phyloP scores from a whole-genome alignment of 2,797 vertebrate species.

The Silurus lanzhouensis region DNA sequence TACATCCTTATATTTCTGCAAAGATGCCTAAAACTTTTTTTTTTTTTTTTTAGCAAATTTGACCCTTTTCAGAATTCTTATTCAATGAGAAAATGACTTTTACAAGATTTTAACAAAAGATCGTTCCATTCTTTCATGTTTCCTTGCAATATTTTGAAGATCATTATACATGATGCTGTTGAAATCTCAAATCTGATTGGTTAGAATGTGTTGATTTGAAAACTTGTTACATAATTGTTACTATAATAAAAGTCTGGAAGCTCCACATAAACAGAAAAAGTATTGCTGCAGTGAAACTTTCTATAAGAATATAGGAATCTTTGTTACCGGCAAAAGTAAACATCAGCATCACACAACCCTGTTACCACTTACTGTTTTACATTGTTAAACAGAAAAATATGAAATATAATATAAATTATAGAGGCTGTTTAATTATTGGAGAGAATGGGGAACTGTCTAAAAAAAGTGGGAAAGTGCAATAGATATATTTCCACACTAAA shows the following conservation, averaged over 20 bases:
- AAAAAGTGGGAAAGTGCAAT: no score
- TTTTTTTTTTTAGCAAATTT: no score
- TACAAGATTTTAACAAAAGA: no score
- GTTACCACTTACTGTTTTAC: not conserved
- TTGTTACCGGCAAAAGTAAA: not conserved
- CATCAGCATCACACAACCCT: not conserved
- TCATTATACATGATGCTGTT: not conserved
- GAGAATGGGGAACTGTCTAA: not conserved
- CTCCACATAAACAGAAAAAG: not conserved
- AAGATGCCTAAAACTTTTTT: no score
- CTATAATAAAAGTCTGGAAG: not conserved
- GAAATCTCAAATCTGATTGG: not conserved
- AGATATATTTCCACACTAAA: constrained; percentile 16
- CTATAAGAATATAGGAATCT: not conserved
- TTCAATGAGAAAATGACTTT: not conserved
- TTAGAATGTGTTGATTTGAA: not conserved
- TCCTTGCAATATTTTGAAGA: not conserved
- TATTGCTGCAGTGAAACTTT: not conserved
- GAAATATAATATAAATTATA: not conserved
- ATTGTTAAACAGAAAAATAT: not conserved
- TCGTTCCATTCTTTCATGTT: not conserved
- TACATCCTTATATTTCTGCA: not conserved
- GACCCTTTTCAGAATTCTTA: not conserved
- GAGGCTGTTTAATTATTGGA: no score
- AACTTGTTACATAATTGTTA: not conserved